Percentiles rank a stretch among this genome's conserved stretches.
Conservation (phyloP, 2,797 vertebrate genomes). For the Novumbra hubbsi region DNA sequence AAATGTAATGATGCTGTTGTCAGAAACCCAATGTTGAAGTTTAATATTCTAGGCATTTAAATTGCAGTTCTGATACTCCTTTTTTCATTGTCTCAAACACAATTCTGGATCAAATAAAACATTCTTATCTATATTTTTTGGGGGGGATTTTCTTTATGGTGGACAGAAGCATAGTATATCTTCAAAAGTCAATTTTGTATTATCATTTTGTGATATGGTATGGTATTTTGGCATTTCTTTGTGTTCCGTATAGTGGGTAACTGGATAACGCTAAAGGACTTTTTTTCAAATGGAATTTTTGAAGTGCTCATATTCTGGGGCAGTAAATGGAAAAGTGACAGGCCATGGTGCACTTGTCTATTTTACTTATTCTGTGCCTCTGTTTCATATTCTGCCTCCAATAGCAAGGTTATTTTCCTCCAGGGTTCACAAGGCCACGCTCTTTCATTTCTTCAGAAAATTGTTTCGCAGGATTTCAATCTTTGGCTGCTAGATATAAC, state of each 20-base stretch:
- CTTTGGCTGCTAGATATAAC: slow-evolving; percentile 97
- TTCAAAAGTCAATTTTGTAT: slow-evolving; percentile 62
- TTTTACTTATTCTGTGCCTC: slow-evolving; percentile 91
- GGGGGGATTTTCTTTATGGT: slow-evolving; percentile 48
- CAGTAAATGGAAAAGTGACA: slow-evolving; percentile 94
- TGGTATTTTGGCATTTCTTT: slow-evolving; percentile 49
- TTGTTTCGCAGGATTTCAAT: slow-evolving; percentile 99
- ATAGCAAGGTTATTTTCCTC: slow-evolving; percentile 90
- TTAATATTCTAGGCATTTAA: slow-evolving; percentile 72
- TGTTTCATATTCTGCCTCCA: slow-evolving; percentile 91
- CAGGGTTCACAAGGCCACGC: slow-evolving; percentile 94
- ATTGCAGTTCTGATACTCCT: slow-evolving; percentile 74
- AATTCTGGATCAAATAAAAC: slow-evolving; percentile 27
- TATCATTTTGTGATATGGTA: slow-evolving; percentile 64
- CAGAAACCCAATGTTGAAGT: slow-evolving; percentile 73
- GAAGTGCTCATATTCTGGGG: slow-evolving; percentile 75
- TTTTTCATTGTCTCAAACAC: slow-evolving; percentile 43
- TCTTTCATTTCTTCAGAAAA: slow-evolving; percentile 99
- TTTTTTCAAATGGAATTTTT: slow-evolving; percentile 71
- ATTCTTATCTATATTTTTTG: slow-evolving; percentile 25
- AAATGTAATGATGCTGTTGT: slow-evolving; percentile 81
- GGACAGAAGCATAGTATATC: slow-evolving; percentile 59
- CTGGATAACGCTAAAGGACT: slow-evolving; percentile 76
- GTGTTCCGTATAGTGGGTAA: slow-evolving; percentile 75
- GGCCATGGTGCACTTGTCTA: slow-evolving; percentile 85